phyloP scores from a whole-genome alignment of 1,140 invertebrate species.

The Ceratosolen fusciceps region DNA sequence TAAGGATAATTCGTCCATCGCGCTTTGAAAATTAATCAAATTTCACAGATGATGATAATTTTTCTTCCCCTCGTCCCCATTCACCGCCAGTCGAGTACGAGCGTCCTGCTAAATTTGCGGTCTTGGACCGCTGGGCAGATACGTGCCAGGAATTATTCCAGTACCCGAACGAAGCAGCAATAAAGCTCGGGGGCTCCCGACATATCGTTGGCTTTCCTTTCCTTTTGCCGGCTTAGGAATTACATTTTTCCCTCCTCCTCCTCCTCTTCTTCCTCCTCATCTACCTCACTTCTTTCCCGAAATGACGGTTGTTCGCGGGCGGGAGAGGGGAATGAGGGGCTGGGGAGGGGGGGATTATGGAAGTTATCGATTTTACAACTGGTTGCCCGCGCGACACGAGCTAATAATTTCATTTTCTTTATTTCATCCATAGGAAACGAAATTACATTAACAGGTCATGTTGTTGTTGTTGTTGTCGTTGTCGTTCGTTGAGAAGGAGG shows the following conservation, averaged over 20 bases:
- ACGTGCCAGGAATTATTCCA: slow-evolving; percentile 46
- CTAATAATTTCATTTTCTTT: slow-evolving; percentile 26
- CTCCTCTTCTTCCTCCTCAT: no score
- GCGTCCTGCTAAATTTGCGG: not conserved
- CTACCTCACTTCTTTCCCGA: no score
- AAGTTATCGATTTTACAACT: slow-evolving; percentile 44
- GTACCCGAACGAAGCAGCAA: slow-evolving; percentile 34
- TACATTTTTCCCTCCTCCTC: slow-evolving; percentile 24
- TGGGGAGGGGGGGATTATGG: no score
- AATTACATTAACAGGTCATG: no score
- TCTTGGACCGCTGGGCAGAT: not conserved
- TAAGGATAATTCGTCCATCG: not conserved
- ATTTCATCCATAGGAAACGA: no score
- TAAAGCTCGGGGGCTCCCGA: slow-evolving; percentile 42
- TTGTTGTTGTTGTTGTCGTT: no score
- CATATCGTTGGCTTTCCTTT: slow-evolving; percentile 38
- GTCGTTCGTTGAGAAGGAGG: no score
- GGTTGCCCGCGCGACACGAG: slow-evolving; percentile 3
- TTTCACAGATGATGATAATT: not conserved
- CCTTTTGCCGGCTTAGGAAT: slow-evolving; percentile 37
- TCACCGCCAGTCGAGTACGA: no score
- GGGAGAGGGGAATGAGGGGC: no score
- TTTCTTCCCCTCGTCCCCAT: not conserved
- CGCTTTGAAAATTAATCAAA: not conserved
- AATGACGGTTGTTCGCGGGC: no score